Conservation (phyloP, 37 sponge, comb jelly and placozoan genomes). For the Bolinopsis microptera region DNA sequence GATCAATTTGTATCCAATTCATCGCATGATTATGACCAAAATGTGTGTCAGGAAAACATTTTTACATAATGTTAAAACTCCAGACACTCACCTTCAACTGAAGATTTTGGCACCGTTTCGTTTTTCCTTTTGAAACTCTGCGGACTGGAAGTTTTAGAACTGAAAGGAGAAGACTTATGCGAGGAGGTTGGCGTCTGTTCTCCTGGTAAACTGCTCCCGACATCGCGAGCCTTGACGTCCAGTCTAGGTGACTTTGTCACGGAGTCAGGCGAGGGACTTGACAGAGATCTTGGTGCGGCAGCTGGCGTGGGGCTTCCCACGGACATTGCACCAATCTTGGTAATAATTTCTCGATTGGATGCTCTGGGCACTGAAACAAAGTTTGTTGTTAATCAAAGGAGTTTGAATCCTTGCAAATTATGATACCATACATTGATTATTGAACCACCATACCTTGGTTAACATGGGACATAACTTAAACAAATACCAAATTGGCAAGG, state of each 20-base stretch:
- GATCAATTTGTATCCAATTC: no score
- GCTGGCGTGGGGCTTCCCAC: neutral
- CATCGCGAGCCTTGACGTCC: neutral
- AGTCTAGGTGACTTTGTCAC: no score
- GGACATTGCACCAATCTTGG: neutral
- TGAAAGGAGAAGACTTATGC: slow-evolving; percentile 19
- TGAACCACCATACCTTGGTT: no score
- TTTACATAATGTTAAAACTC: no score
- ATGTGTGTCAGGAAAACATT: no score
- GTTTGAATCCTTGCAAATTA: neutral
- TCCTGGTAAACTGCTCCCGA: neutral
- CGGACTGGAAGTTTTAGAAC: slow-evolving; percentile 59
- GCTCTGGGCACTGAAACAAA: neutral
- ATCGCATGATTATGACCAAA: no score
- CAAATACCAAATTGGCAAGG: no score
- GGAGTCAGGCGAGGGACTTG: neutral
- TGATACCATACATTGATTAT: neutral
- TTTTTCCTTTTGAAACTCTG: neutral
- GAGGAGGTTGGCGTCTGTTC: neutral
- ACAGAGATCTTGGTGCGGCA: neutral
- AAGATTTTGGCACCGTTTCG: neutral
- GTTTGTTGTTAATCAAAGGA: no score
- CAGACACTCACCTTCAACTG: neutral
- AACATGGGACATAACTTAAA: no score
- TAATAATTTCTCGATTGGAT: neutral